Base-by-base conservation (phyloP, 2,113 vertebrate species). In the Reinhardtius hippoglossoides region DNA sequence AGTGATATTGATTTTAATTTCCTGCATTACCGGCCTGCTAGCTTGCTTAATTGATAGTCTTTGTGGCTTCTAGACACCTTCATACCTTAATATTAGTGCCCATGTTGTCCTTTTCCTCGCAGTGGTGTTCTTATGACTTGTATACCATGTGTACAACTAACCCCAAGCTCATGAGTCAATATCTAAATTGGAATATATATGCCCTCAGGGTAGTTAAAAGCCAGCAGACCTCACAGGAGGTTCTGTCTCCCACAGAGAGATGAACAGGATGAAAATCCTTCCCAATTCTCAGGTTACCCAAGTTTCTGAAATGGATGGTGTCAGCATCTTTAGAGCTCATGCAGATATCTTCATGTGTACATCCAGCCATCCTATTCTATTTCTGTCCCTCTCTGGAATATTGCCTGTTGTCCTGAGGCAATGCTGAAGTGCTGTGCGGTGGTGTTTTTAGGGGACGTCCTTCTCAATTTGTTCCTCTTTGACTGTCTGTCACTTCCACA, bases 381-480 rank as follows among this genome's bases (percentile, higher is more conserved):
- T 80, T 80, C 15, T 21, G 80, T 83, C 65, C n/a, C 31, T 75
- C 37, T 70, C 69, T 74, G 70, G 63, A 68, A 61, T 73, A 67
- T 55, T 37, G 37, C 74, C 71, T 76, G 57, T 62, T 71, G 82
- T 82, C 74, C 69, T 9, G 60, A 65, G 63, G 77, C 76, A n/a
- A 57, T 35, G 58, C 67, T 77, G 67, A 78, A 78, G 35, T 76
- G 76, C 74, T 81, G 60, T 55, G 48, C 69, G 78, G 75, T 61
- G 23, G 50, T 58, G 26, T 83, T 86, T 80, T 65, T 50, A 71
- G 64, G 80, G 57, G 64, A 76, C 73, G 78, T 81, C 84, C 84
- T 81, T 80, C 67, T 78, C 81, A 71, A 56, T 75, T 83, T 78
- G 57, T 76, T 80, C 65, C 55, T 37, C 64, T 82, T 70, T 77